Base-by-base conservation (phyloP, 2,888 invertebrate species). In the Cordylochernes scorpioides region DNA sequence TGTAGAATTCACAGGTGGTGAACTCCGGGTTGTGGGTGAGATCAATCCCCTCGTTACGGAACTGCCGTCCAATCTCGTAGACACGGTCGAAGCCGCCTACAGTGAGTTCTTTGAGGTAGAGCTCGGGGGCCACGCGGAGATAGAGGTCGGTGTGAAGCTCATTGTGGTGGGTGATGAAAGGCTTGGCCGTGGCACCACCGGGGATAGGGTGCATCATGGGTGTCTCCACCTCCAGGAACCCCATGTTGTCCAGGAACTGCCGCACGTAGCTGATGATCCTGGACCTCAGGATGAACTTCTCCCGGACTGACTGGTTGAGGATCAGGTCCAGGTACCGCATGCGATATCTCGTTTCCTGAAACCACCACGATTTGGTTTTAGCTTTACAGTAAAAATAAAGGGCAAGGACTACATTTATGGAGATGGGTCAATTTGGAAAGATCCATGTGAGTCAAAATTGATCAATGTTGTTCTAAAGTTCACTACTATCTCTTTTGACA, bases 181-280 rank as follows among this genome's bases (percentile, higher is more conserved):
- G 97, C 55, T 94, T 97, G 12, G 97, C 97, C 9, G 86, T 77
- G 6, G 97, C 97, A 7, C 97, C 97, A 30, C 97, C 97, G 30
- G 94, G 71, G 34, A 97, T 86, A 73, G 84, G 78, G 50, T 91
- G 94, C 94, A 99, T 94, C 73, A 99, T 82, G 3, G 97, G 97
- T 3, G 97, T 99, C 59, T 99, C 97, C 25, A 99, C 59, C 56
- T 53, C 4, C 25, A n/a, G 40, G 38, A 30, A 99, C 25, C 94
- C 97, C 51, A 84, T 53, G 30, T 68, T 65, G 49, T 88, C 84
- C 29, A 91, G 61, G 51, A 74, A 91, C 42, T 67, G 64, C 25
- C 94, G 65, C 3, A 94, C 58, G 50, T 80, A 94, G 1, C 78
- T 56, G 38, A 62, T 55, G 31, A 63, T 55, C 36, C 54, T 53